Base-by-base conservation (phyloP, 2,113 vertebrate genomes). In the Rana temporaria region DNA sequence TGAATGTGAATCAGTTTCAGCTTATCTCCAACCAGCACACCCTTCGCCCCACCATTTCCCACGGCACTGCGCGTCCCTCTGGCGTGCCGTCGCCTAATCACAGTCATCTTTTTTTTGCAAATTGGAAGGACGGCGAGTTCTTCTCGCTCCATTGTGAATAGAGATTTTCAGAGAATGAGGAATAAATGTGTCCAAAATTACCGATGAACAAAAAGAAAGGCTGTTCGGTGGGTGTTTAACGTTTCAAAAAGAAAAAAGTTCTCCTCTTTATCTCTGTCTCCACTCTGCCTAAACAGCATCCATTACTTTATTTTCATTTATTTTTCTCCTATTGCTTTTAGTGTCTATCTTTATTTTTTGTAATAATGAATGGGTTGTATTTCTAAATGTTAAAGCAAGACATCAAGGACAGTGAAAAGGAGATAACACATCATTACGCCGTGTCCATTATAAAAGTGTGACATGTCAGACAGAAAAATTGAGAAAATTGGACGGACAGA, bases 111-210 rank as follows among this genome's bases (percentile, higher is more conserved):
- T 30, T 30, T 17, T 56, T 55, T 72, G 30, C 69, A 72, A 72
- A 55, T 56, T 85, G 66, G 16, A 85, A 85, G 64, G 30, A 8
- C 12, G 26, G 78, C 83, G 84, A 88, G 81, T 87, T 90, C 86
- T 85, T 82, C 67, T 53, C 79, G 0, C 0, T 53, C 67, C 67
- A 71, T 74, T 85, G 66, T 86, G 86, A 89, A 85, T 0, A 0
- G 56, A 78, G 81, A 85, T 77, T 62, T 53, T 63, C 52, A 60
- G 72, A 87, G 86, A 90, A 87, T 75, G 85, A 85, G 85, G 85
- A 60, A 79, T 81, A 79, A 79, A 16, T 79, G 84, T 87, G 84
- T 87, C 86, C 86, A 85, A 48, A 89, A 87, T 88, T 88, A 80
- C 82, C 85, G 79, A 84, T 77, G 84, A 88, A 86, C 63, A 86